A percentile compares a stretch with the other conserved stretches of the same genome.
Evolutionary conservation across 2,888 invertebrate species (phyloP).

Genomic region (Harpalus rubripes): DNA sequence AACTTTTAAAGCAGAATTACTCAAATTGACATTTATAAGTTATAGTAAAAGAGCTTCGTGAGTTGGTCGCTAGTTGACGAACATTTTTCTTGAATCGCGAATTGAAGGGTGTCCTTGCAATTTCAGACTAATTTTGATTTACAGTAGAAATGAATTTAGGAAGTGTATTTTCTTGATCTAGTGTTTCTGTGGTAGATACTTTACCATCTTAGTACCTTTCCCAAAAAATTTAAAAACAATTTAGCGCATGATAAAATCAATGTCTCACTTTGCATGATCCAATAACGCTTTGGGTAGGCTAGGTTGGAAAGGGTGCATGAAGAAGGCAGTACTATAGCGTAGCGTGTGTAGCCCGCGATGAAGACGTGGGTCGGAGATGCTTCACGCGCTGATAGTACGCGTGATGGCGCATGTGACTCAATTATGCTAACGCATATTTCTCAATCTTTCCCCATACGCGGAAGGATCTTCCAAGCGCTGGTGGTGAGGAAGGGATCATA

Average conservation of each 20-base stretch:
- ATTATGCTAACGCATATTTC: conserved; percentile 74
- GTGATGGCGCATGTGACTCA: conserved; percentile 73
- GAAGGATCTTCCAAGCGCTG: conserved; percentile 15
- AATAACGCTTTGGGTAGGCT: conserved; percentile 47
- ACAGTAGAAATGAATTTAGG: no score
- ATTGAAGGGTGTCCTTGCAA: no score
- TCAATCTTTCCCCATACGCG: conserved; percentile 71
- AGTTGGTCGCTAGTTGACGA: no score
- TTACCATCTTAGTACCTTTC: neutral
- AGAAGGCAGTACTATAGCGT: neutral
- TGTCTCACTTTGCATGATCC: conserved; percentile 59
- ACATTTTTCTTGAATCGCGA: no score
- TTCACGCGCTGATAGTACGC: conserved; percentile 70
- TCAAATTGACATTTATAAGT: no score
- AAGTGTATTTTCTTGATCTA: no score
- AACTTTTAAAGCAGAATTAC: no score
- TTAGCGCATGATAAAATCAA: conserved; percentile 52
- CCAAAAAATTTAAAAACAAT: conserved; percentile 43
- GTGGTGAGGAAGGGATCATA: neutral
- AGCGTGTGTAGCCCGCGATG: conserved; percentile 35
- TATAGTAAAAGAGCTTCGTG: no score
- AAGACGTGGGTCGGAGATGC: neutral
- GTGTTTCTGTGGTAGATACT: no score
- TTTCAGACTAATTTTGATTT: no score
- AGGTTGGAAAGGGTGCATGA: neutral